A percentile compares a stretch with the other conserved stretches of the same genome.
Evolutionary conservation across 2,113 vertebrate species (phyloP).

Genomic region (Alexandromys fortis): DNA sequence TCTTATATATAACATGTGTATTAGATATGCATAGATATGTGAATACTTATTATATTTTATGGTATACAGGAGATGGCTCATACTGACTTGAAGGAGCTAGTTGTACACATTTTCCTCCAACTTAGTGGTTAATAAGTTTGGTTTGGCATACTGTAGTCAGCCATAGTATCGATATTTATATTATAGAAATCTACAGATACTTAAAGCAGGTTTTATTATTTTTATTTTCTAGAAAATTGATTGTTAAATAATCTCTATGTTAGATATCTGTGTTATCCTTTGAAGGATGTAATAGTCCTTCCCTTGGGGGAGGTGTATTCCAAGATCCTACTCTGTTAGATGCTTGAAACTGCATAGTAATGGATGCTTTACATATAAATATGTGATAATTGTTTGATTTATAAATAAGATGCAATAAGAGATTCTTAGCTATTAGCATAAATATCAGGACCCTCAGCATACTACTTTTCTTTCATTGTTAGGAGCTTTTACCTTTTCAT

Average conservation of each 20-base stretch:
- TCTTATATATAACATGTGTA: background rate
- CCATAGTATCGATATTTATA: slow-evolving; percentile 10
- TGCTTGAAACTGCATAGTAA: background rate
- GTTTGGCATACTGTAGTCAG: background rate
- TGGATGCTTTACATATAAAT: background rate
- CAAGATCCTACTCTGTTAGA: background rate
- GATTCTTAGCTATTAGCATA: background rate
- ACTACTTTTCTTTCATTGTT: background rate
- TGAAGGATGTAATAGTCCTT: background rate
- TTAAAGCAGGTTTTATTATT: slow-evolving; percentile 15
- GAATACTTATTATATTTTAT: background rate
- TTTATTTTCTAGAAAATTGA: slow-evolving; percentile 45
- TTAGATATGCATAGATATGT: background rate
- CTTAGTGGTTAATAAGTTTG: slow-evolving; percentile 26
- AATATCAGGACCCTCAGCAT: background rate
- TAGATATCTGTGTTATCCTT: background rate
- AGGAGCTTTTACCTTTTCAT: background rate
- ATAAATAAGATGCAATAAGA: background rate
- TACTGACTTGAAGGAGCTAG: background rate
- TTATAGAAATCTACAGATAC: background rate
- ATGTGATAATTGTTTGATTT: background rate
- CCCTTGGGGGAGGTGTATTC: background rate
- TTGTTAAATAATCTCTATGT: slow-evolving; percentile 18
- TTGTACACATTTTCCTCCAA: slow-evolving; percentile 12
- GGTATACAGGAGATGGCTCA: background rate